A percentile compares a stretch with the other conserved stretches of the same genome.
Conservation (phyloP, 2,888 invertebrate species). For the Cataglyphis rosenhaueri region DNA sequence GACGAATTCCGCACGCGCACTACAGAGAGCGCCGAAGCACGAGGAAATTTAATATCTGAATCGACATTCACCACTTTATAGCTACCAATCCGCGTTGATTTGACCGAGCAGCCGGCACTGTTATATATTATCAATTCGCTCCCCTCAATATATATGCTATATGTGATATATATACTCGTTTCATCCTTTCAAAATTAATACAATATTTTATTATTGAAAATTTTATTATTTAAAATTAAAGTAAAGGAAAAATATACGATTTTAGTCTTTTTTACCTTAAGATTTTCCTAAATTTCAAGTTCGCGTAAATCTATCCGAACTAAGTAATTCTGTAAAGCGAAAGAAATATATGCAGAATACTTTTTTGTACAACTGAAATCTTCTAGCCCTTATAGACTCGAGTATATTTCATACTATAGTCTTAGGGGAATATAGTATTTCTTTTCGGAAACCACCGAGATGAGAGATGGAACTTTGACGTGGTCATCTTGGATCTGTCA, state of each 20-base stretch:
- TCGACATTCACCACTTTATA: constrained; percentile 61
- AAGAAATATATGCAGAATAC: not conserved
- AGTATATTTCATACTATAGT: not conserved
- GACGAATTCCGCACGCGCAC: constrained; percentile 23
- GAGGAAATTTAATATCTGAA: constrained; percentile 75
- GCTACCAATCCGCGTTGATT: constrained; percentile 39
- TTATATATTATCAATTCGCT: constrained; percentile 9
- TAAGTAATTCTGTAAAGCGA: not conserved
- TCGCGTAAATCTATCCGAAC: not conserved
- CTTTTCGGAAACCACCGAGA: not conserved
- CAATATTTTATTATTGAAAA: not conserved
- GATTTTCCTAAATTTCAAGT: not conserved
- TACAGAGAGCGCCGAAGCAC: constrained; percentile 39
- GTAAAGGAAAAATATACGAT: not conserved
- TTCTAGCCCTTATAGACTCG: not conserved
- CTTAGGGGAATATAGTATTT: not conserved
- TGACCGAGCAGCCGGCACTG: not conserved
- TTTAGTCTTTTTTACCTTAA: not conserved
- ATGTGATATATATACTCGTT: not conserved
- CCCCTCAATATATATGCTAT: constrained; percentile 1
- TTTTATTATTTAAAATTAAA: not conserved
- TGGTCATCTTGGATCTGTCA: constrained; percentile 23
- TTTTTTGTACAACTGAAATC: not conserved
- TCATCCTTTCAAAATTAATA: not conserved
- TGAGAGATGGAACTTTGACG: not conserved